Base-by-base conservation (phyloP, 2,113 vertebrate species). In the Gymnogyps californianus region DNA sequence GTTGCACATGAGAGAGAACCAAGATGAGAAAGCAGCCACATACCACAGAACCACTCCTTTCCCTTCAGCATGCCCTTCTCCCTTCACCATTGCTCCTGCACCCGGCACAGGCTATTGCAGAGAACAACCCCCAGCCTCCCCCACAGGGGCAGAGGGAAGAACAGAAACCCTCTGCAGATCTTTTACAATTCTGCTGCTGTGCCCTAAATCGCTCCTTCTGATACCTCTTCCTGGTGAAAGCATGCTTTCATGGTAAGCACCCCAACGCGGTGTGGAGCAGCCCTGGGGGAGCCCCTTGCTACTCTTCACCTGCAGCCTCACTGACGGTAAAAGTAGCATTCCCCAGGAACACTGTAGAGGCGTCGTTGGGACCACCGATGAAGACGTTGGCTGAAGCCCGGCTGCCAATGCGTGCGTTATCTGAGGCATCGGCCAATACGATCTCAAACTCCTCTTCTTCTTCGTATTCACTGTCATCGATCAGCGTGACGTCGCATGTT, bases 401-500 rank as follows among this genome's bases (percentile, higher is more conserved):
- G 66, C 96, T 97, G 8, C 99, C 99, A 0, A 99, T 75, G 34
- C 98, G 99, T 4, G 99, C 98, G 2, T 99, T 99, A 28, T 98
- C 97, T 0, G 99, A 99, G 59, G 98, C 92, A 5, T 99, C 98
- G 0, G 99, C 98, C 96, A 99, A 96, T 14, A 97, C 98, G 58
- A 99, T 97, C 98, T 99, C 98, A 26, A 99, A 99, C 92, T 99
- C 99, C 95, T 99, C 99, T 0, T 99, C 99, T 36, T 99, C 98
- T 90, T 99, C 99, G 5, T 99, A 99, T 67, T 99, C 99, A 4
- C 99, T 99, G 98, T 99, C 99, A 32, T 99, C 99, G 3, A 99
- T 98, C 80, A 99, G 97, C 89, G 90, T 98, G 16, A 99, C 88
- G 1, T 99, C 99, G 22, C 99, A 99, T 9, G 99, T 99, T 18